These are phyloP conservation scores for Pollenia labialis DNA, from an alignment of 2,888 invertebrate genomes.

Conservation along the genomic window DNA sequence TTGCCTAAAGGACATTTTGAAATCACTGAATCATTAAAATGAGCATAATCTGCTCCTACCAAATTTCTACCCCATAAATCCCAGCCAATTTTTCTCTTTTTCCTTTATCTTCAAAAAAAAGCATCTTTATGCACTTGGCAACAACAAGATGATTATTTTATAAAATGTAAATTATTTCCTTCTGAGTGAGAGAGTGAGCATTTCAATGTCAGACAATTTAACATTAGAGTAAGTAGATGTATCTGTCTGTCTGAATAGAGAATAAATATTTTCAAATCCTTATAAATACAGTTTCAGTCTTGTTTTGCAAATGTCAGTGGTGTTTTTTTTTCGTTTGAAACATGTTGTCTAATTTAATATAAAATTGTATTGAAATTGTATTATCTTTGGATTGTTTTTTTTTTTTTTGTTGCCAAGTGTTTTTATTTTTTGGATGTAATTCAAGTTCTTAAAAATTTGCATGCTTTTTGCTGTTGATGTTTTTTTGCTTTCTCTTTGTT, in stretches of 20 bases:
- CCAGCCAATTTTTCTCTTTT: neutral
- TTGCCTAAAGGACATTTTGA: neutral
- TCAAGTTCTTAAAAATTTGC: constrained; percentile 26
- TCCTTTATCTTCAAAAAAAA: neutral
- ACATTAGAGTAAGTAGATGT: constrained; percentile 14
- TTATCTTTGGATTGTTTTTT: constrained; percentile 43
- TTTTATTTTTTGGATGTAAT: neutral
- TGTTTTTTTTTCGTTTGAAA: neutral
- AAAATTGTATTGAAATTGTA: constrained; percentile 18
- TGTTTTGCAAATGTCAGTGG: constrained; percentile 36
- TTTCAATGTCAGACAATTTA: constrained; percentile 27
- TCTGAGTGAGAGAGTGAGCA: neutral
- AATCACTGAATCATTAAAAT: constrained; percentile 5
- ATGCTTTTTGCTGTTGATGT: constrained; percentile 1
- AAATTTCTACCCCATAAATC: constrained; percentile 27
- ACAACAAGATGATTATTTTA: constrained; percentile 25
- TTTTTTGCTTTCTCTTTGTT: constrained; percentile 8
- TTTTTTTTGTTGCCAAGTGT: constrained; percentile 59
- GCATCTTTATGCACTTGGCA: constrained; percentile 43
- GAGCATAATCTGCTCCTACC: neutral
- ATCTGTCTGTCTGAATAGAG: constrained; percentile 19
- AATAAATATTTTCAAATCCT: constrained; percentile 29
- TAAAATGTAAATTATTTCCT: neutral
- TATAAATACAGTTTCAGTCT: constrained; percentile 23
- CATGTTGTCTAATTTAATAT: neutral